Evolutionary conservation across 92 coral and sea anemone genomes (phyloP), one percentile per base, ranked within the genome.

Genomic region (Paragorgia papillata): DNA sequence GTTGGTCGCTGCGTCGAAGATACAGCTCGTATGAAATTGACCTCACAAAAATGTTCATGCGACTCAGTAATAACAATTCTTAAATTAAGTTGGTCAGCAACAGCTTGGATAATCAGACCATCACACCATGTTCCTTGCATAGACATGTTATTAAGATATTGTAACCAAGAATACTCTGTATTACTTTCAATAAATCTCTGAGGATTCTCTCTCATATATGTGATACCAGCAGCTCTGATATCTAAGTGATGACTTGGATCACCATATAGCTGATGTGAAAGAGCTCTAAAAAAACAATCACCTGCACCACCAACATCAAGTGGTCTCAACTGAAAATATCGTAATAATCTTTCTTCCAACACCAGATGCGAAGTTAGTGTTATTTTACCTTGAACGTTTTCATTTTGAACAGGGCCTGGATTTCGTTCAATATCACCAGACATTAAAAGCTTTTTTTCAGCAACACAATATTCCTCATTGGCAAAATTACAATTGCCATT

Each of bases 211-310:
- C 83, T 83, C 56, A 67, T 56, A 66, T 75, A 84, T 3, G 79
- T 30, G 29, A 83, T 69, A 17, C 69, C 87, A 25, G 83, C 76
- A 30, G 57, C 76, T 34, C 87, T 43, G 34, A 75, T 44, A 48
- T 24, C 29, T 48, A 76, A 14, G 71, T 76, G 82, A 65, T 49
- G 50, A 20, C 59, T 76, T n/a, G 82, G 76, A 60, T 76, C 76
- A 76, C 66, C 81, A 76, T 83, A 76, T 21, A 76, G 49, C 31
- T 83, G 87, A 62, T 76, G 83, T 9, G 82, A 76, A 24, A 83
- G 83, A 9, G 87, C 75, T 51, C 71, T 51, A 79, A 83, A 77
- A 65, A 83, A 66, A 40, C 87, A 83, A 64, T 48, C 69, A 50
- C 82, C 70, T 15, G 44, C 76, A 46, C 83, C 71, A 74, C 86